A percentile compares a stretch with the other conserved stretches of the same genome.
Evolutionary conservation across 64 coral and sea anemone genomes (phyloP).

Genomic region (Anthopleura sola): DNA sequence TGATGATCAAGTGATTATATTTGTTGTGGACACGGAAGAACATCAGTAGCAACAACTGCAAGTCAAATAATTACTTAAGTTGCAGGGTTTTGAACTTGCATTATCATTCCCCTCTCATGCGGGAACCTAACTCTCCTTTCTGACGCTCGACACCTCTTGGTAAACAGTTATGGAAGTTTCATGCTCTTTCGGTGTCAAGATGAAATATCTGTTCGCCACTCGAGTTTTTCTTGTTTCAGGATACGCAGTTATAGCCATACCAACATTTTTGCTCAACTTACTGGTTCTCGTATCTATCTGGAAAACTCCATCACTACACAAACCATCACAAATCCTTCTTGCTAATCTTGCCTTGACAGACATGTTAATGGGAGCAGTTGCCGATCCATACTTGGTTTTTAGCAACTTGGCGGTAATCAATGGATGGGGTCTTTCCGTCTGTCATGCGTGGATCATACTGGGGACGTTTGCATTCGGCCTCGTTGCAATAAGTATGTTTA

Average conservation of each 20-base stretch:
- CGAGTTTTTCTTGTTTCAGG: background rate
- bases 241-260: background rate
- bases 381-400: background rate
- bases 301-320: background rate
- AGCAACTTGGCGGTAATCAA: background rate
- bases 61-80: no score
- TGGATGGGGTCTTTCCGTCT: background rate
- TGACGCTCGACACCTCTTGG: no score
- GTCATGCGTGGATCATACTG: background rate
- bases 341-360: background rate
- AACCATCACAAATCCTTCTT: slow-evolving; percentile 4
- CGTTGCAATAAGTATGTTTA: background rate
- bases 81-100: no score
- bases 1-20: no score
- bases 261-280: background rate
- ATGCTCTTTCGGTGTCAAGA: no score
- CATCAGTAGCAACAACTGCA: no score
- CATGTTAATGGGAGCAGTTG: background rate
- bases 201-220: background rate
- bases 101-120: no score
- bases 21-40: no score
- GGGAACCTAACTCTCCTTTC: no score
- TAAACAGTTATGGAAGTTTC: no score
- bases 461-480: background rate
- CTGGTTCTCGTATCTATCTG: background rate